Evolutionary conservation across 2,797 vertebrate species (phyloP).

Genomic region (Xenops minutus): DNA sequence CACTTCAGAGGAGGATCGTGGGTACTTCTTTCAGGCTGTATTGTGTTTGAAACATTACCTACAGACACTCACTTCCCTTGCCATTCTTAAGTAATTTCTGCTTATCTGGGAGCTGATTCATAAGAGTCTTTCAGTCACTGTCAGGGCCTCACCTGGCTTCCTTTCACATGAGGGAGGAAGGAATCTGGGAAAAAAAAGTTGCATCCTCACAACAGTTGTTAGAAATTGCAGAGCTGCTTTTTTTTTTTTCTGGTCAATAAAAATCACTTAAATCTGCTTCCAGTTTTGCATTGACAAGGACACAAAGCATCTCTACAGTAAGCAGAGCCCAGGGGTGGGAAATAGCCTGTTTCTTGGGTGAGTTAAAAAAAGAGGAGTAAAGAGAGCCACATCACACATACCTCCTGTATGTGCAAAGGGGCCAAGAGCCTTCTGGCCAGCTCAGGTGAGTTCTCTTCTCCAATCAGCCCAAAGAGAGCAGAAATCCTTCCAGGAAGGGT

Average conservation of each 20-base stretch:
- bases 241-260: neutral
- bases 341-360: neutral
- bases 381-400: neutral
- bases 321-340: neutral
- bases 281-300: neutral
- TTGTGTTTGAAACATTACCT: neutral
- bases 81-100: neutral
- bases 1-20: neutral
- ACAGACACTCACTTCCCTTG: neutral
- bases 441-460: neutral
- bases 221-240: neutral
- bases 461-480: neutral
- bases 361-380: neutral
- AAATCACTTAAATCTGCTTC: neutral
- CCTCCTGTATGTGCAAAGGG: neutral
- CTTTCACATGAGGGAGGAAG: neutral
- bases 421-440: neutral
- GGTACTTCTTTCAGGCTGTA: neutral
- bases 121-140: neutral
- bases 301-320: neutral
- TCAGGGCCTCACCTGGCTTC: neutral
- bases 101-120: neutral
- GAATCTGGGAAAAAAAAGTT: neutral
- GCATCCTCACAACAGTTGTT: neutral
- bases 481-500: neutral